These are phyloP conservation scores for Homalodisca vitripennis DNA, from an alignment of 1,140 invertebrate species.

Conservation along the genomic window DNA sequence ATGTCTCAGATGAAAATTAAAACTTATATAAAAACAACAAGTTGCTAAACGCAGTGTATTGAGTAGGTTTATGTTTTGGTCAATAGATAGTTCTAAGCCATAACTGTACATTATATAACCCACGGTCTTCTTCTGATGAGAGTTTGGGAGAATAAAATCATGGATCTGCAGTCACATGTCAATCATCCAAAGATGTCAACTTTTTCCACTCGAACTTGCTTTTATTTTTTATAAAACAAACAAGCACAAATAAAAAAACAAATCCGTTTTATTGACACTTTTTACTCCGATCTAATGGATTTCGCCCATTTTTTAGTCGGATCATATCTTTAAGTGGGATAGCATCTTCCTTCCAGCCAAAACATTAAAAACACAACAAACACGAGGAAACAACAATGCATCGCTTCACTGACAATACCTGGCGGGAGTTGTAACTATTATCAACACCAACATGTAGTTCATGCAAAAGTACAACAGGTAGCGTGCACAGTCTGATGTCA, in stretches of 20 bases:
- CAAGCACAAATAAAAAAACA: too few relatives aligned
- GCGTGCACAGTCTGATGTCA: not conserved
- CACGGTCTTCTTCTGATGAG: not conserved
- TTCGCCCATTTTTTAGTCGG: not conserved
- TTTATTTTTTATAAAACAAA: too few relatives aligned
- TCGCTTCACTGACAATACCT: not conserved
- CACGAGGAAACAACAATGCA: not conserved
- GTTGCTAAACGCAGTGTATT: not conserved
- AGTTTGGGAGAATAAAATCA: not conserved
- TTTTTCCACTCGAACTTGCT: not conserved
- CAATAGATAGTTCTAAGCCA: not conserved
- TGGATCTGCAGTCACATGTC: not conserved
- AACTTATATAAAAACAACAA: not conserved
- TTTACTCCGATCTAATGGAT: not conserved
- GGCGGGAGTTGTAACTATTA: not conserved
- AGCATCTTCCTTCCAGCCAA: not conserved
- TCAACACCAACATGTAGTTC: not conserved
- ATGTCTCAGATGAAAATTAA: not conserved
- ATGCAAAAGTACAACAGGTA: not conserved
- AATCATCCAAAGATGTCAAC: not conserved
- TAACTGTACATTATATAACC: not conserved
- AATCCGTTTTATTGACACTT: not conserved
- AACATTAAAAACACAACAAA: not conserved
- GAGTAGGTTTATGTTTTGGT: not conserved
- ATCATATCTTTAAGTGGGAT: not conserved